Conservation (phyloP, 2,797 vertebrate species). For the Malurus splendens region DNA sequence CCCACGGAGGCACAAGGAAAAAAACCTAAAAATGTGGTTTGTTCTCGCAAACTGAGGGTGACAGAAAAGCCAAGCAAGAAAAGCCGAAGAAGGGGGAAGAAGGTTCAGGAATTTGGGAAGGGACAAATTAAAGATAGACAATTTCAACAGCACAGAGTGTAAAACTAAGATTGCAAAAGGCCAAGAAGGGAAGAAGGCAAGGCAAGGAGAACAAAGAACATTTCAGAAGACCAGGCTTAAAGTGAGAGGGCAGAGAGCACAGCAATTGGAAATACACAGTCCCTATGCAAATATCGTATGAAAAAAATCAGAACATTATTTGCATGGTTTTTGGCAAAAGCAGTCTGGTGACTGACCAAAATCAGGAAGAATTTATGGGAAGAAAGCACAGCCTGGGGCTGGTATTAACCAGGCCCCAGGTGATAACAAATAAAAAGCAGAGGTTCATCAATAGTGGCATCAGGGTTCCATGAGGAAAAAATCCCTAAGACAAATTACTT, state of each 20-base stretch:
- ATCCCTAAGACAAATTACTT: not conserved
- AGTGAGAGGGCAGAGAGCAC: not conserved
- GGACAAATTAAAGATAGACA: not conserved
- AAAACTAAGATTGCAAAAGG: conserved; percentile 24
- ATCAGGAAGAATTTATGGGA: not conserved
- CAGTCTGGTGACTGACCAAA: not conserved
- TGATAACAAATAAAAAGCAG: not conserved
- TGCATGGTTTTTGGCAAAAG: not conserved
- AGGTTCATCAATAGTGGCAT: not conserved
- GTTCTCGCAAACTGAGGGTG: not conserved
- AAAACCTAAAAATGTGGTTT: not conserved
- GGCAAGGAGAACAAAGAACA: conserved; percentile 15
- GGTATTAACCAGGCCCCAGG: not conserved
- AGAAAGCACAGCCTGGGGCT: not conserved
- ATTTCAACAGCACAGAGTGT: not conserved
- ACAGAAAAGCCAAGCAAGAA: not conserved
- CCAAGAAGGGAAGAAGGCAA: conserved; percentile 14
- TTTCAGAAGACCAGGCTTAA: not conserved
- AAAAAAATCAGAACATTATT: not conserved
- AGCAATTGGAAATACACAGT: not conserved
- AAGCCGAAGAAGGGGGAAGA: not conserved
- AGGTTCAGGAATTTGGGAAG: not conserved
- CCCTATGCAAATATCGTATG: not conserved
- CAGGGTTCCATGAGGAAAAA: not conserved
- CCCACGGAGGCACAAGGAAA: not conserved